Conservation (phyloP, 2,797 vertebrate genomes). For the Falco naumanni region DNA sequence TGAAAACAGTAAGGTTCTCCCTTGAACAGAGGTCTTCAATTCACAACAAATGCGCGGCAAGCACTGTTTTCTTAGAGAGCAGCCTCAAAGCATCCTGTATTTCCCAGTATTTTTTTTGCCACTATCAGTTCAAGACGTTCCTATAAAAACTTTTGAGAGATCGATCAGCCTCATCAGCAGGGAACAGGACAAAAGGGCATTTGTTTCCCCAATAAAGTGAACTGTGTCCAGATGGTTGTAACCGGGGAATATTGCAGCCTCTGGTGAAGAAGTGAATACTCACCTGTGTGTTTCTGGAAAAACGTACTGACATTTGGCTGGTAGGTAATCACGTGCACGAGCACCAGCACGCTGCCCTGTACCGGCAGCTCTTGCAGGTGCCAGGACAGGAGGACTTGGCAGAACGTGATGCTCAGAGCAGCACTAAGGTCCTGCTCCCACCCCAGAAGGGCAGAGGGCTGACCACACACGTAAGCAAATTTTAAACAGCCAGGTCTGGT, state of each 20-base stretch:
- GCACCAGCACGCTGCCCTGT: background rate
- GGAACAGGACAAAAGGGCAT: accelerated
- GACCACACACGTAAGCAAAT: background rate
- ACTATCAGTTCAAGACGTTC: background rate
- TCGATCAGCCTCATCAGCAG: background rate
- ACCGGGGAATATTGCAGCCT: background rate
- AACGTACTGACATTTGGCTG: background rate
- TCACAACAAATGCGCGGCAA: background rate
- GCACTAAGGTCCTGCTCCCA: background rate
- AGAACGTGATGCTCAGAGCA: background rate
- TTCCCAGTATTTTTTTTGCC: background rate
- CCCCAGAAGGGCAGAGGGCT: background rate
- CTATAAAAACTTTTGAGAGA: background rate
- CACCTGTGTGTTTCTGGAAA: background rate
- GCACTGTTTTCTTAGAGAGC: background rate
- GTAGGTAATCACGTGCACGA: accelerated
- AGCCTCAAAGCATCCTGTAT: background rate
- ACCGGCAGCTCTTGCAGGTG: background rate
- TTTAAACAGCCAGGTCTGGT: background rate
- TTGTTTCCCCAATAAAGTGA: background rate
- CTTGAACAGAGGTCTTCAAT: background rate
- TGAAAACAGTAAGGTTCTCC: background rate
- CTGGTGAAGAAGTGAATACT: background rate
- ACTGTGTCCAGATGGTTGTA: background rate
- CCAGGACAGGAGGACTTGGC: background rate